A percentile compares a stretch with the other conserved stretches of the same genome.
Evolutionary conservation across 2,797 vertebrate genomes (phyloP).

Genomic region (Sardinella longiceps): DNA sequence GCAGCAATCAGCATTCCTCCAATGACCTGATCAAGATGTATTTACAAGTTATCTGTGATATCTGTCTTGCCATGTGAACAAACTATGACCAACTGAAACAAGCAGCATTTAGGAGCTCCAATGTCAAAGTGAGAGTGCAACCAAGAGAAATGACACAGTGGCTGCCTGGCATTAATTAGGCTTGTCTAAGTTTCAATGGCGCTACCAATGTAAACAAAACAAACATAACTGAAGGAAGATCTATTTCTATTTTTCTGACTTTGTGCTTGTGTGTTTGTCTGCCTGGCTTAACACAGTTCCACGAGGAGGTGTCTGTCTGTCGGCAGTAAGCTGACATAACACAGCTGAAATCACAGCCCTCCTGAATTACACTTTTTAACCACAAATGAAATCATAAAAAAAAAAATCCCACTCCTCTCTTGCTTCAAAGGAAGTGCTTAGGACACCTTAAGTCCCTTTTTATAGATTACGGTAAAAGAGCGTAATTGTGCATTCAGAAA

Average conservation of each 20-base stretch:
- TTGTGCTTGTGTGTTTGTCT: neutral
- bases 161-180: too few relatives aligned
- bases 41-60: too few relatives aligned
- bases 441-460: conserved; percentile 9
- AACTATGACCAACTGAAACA: too few relatives aligned
- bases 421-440: neutral
- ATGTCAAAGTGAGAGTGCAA: too few relatives aligned
- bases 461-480: conserved; percentile 15
- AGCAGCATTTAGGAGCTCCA: too few relatives aligned
- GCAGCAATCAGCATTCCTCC: too few relatives aligned
- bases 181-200: too few relatives aligned
- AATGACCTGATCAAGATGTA: too few relatives aligned
- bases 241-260: neutral
- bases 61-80: too few relatives aligned
- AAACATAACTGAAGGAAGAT: too few relatives aligned
- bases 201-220: too few relatives aligned
- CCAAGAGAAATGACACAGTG: too few relatives aligned
- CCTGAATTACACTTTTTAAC: neutral
- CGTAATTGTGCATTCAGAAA: conserved; percentile 12
- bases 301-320: neutral
- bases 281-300: neutral
- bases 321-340: neutral
- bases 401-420: neutral
- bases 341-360: conserved; percentile 7
- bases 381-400: neutral